phyloP scores from a whole-genome alignment of 2,113 vertebrate species.

The Hippopotamus amphibius region DNA sequence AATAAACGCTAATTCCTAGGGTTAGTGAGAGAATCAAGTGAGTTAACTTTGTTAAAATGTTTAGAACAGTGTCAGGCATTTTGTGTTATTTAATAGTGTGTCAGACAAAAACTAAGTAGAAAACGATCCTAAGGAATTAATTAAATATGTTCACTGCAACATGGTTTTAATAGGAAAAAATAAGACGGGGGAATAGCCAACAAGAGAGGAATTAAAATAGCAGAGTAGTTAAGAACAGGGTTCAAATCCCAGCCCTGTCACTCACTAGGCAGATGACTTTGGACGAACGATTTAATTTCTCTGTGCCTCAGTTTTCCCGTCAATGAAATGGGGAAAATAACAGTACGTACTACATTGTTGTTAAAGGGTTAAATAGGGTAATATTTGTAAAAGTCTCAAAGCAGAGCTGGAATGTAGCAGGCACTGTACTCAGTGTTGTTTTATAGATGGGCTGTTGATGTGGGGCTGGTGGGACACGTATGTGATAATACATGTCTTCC shows the following conservation, averaged over 20 bases:
- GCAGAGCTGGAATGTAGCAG: not conserved
- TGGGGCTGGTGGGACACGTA: not conserved
- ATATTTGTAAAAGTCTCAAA: not conserved
- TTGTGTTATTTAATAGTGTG: not conserved
- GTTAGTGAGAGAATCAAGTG: not conserved
- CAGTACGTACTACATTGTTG: not conserved
- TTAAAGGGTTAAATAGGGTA: not conserved
- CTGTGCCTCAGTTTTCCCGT: not conserved
- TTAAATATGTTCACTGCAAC: not conserved
- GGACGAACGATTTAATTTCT: not conserved
- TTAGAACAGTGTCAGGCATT: not conserved
- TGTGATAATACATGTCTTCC: not conserved
- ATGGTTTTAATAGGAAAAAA: not conserved
- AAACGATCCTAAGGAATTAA: slow-evolving; percentile 49
- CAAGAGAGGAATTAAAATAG: not conserved
- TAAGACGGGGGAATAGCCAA: not conserved
- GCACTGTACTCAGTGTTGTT: no score
- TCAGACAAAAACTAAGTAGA: slow-evolving; percentile 21
- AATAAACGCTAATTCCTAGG: not conserved
- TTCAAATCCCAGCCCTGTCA: not conserved
- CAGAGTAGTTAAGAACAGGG: not conserved
- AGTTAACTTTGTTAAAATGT: slow-evolving; percentile 33
- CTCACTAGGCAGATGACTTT: not conserved
- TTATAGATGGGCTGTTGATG: not conserved
- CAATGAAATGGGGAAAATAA: not conserved